Base-by-base conservation (phyloP, 2,888 invertebrate genomes). In the Hypselothyrea guttata region DNA sequence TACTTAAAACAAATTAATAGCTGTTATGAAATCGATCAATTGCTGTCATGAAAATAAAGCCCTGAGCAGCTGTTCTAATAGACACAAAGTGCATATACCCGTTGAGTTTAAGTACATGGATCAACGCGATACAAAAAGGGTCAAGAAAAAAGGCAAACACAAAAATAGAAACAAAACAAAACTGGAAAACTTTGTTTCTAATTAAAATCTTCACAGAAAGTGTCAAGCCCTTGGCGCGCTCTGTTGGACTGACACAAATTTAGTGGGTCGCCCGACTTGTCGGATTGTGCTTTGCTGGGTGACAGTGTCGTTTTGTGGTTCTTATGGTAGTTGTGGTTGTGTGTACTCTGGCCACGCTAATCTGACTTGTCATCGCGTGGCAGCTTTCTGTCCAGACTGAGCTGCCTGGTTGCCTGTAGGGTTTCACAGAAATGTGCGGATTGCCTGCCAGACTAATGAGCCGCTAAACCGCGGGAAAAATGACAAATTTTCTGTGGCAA, bases 381-480 rank as follows among this genome's bases (percentile, higher is more conserved):
- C 86, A 83, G 86, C 76, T 82, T 78, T 78, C 78, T 84, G 78
- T 78, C 71, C 82, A 70, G 60, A 55, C 46, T 81, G 22, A 46
- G 27, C 42, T 28, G 30, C 42, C 8, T 46, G 46, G 35, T 15
- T 15, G 40, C 54, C 72, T 34, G 54, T 38, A 62, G 54, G 57
- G 64, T 78, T 78, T 81, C 84, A 84, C 83, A 85, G 85, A 79
- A 84, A 79, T 79, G 85, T 73, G 71, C 74, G 84, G 22, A 62
- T 81, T 60, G 72, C 47, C 79, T 58, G 54, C 71, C 22, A 74
- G 85, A 85, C 81, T 81, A 81, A 81, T 81, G 81, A 81, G 81
- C 86, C 85, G 78, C 71, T 76, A 69, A 83, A 71, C 84, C 84
- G 86, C 86, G 84, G 85, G 85, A 81, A 81, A 81, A 81, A 81